Percentiles rank a stretch among this genome's conserved stretches.
These are phyloP conservation scores for Lacerta viridis DNA, from an alignment of 2,797 vertebrate species.

Conservation along the genomic window DNA sequence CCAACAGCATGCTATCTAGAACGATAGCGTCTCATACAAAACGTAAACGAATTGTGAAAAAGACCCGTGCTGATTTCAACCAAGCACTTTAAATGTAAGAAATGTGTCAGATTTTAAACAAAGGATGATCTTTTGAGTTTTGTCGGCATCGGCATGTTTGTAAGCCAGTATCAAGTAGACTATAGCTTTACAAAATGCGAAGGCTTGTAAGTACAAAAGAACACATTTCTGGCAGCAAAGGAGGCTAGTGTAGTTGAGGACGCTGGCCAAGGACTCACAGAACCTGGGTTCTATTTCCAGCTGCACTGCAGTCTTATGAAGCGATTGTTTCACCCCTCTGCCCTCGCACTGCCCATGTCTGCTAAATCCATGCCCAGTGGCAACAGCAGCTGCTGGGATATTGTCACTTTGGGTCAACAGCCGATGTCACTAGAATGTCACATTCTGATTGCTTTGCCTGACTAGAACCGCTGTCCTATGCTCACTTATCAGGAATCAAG, in stretches of 20 bases:
- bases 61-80: neutral
- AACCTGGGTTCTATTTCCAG: constrained; percentile 4
- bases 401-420: constrained; percentile 31
- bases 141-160: neutral
- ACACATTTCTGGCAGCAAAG: neutral
- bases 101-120: neutral
- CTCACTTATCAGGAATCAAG: neutral
- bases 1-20: too few relatives aligned
- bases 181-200: neutral
- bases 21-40: too few relatives aligned
- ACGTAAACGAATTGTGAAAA: neutral
- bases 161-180: neutral
- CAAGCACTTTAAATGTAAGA: neutral
- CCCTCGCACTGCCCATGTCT: neutral
- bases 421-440: neutral
- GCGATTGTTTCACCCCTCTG: neutral
- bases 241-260: neutral
- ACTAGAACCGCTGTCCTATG: neutral
- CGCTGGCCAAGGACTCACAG: neutral
- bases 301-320: neutral
- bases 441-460: neutral
- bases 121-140: neutral
- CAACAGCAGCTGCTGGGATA: constrained; percentile 31
- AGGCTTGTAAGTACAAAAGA: too few relatives aligned
- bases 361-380: neutral